Evolutionary conservation across 2,888 invertebrate genomes (phyloP).

Genomic region (Calliopum simillimum): DNA sequence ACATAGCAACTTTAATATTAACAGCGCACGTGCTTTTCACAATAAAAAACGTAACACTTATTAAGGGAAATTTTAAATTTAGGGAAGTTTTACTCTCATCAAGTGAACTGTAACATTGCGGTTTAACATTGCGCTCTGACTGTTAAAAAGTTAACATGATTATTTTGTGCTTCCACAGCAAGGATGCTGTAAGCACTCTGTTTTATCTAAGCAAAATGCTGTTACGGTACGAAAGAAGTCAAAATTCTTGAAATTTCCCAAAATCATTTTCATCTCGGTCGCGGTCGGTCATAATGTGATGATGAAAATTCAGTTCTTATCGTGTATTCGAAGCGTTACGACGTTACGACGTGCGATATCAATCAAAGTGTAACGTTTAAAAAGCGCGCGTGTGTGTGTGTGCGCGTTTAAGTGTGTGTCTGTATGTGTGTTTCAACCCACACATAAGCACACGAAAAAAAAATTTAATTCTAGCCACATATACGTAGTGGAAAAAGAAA

Average conservation of each 20-base stretch:
- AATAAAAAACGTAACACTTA: background rate
- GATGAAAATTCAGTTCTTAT: conserved; percentile 7
- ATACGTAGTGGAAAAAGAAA: too few species aligned
- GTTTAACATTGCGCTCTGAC: background rate
- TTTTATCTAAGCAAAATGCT: background rate
- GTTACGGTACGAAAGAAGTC: background rate
- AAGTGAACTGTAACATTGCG: background rate
- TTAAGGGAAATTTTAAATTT: too few species aligned
- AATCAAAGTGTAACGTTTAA: background rate
- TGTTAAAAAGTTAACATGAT: background rate
- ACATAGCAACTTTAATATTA: background rate
- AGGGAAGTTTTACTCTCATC: background rate
- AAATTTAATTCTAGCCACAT: too few species aligned
- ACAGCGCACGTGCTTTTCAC: conserved; percentile 5
- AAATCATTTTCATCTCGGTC: background rate
- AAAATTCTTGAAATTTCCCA: background rate
- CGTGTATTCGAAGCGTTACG: conserved; percentile 18
- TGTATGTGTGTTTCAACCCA: background rate
- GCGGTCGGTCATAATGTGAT: background rate
- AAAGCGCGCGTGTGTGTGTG: background rate
- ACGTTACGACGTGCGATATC: background rate
- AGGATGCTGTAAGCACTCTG: background rate
- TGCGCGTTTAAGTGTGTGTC: background rate
- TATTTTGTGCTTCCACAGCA: background rate
- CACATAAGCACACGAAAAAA: too few species aligned